Conservation (phyloP, 2,888 invertebrate genomes). For the Craniophora ligustri region DNA sequence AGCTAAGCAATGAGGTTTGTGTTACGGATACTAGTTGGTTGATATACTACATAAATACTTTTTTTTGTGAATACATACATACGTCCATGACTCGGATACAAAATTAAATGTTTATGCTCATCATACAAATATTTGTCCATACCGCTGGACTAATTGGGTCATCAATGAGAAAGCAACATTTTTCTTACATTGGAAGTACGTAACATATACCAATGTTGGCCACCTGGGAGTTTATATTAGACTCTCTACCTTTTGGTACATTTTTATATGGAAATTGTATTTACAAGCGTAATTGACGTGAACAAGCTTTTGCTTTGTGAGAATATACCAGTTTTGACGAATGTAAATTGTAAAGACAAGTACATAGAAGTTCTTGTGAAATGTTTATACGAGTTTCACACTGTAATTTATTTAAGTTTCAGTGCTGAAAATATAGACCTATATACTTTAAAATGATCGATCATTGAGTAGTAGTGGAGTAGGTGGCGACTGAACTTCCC, state of each 20-base stretch:
- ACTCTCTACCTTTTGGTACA: conserved; percentile 18
- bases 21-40: no score
- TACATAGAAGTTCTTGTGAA: conserved; percentile 15
- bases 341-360: conserved; percentile 35
- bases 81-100: no score
- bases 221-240: conserved; percentile 25
- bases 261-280: conserved; percentile 48
- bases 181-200: neutral
- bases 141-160: no score
- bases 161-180: neutral
- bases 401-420: conserved; percentile 1
- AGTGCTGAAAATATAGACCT: no score
- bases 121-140: no score
- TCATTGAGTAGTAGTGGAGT: no score
- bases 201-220: conserved; percentile 15
- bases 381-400: conserved; percentile 20
- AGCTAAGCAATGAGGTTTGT: no score
- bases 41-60: no score
- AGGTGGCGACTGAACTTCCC: no score
- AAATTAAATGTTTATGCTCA: no score
- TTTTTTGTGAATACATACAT: no score
- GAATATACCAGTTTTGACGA: conserved; percentile 33
- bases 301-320: conserved; percentile 39
- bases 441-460: no score
- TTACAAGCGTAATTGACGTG: conserved; percentile 30